Conservation (phyloP, 2,888 invertebrate genomes). For the Nysson spinosus region DNA sequence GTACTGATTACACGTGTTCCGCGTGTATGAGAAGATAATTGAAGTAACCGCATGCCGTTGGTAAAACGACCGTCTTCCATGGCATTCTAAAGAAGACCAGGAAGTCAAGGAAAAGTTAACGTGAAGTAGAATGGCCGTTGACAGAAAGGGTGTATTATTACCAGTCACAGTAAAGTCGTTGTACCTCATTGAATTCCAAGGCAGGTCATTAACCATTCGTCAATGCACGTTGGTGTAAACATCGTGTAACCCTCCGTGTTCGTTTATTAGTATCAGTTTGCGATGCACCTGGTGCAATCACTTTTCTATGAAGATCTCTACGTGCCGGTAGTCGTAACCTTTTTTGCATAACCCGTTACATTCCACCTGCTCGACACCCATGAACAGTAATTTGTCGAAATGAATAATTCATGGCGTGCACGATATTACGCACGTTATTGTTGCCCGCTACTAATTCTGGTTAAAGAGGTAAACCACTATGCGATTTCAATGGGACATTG, state of each 20-base stretch:
- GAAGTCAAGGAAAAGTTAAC: not conserved
- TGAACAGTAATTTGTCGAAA: conserved; percentile 18
- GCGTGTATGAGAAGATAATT: not conserved
- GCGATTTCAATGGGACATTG: too few relatives aligned
- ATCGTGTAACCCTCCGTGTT: conserved; percentile 5
- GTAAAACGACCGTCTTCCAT: not conserved
- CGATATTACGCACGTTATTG: too few relatives aligned
- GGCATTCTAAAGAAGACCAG: not conserved
- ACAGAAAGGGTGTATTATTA: conserved; percentile 1
- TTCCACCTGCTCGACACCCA: conserved; percentile 2
- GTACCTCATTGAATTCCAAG: conserved; percentile 14
- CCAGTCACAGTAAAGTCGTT: conserved; percentile 21
- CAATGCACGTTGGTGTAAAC: conserved; percentile 15
- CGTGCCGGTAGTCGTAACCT: conserved; percentile 16
- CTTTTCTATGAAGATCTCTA: not conserved
- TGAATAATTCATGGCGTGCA: conserved; percentile 46
- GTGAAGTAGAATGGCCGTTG: not conserved
- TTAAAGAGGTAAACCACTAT: too few relatives aligned
- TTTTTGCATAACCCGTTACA: conserved; percentile 1
- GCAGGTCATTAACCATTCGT: conserved; percentile 26
- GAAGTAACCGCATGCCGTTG: not conserved
- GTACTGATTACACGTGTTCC: not conserved
- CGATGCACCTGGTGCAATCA: not conserved
- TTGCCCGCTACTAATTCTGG: too few relatives aligned
- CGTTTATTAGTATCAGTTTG: conserved; percentile 16